Evolutionary conservation across 2,797 vertebrate genomes (phyloP).

Genomic region (Etheostoma perlongum): DNA sequence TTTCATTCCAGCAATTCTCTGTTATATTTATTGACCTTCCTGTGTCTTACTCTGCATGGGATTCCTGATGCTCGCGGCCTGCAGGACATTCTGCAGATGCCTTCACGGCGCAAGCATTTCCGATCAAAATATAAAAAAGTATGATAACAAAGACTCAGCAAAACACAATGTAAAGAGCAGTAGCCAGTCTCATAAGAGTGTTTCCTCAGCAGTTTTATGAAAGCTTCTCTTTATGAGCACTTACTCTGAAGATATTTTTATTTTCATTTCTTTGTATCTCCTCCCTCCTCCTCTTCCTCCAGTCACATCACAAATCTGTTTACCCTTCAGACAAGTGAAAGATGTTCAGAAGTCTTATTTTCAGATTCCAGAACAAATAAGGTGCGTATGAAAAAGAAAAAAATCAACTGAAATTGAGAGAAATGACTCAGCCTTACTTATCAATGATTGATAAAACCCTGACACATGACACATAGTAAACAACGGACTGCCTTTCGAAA

Average conservation of each 20-base stretch:
- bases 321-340: conserved; percentile 51
- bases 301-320: conserved; percentile 55
- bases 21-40: conserved; percentile 14
- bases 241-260: conserved; percentile 6
- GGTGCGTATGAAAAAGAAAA: conserved; percentile 31
- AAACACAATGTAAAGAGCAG: conserved; percentile 12
- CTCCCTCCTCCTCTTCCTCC: conserved; percentile 12
- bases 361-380: conserved; percentile 69
- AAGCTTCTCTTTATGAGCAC: conserved; percentile 40
- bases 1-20: conserved; percentile 17
- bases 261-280: conserved; percentile 58
- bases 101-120: conserved; percentile 5
- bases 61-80: neutral
- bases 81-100: conserved; percentile 51
- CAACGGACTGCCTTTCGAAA: conserved; percentile 44
- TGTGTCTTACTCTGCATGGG: neutral
- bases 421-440: conserved; percentile 32
- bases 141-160: neutral
- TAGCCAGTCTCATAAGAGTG: conserved; percentile 26
- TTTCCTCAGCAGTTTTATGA: conserved; percentile 45
- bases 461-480: conserved; percentile 43
- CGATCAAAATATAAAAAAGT: conserved; percentile 2
- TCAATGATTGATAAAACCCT: conserved; percentile 67
- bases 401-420: neutral
- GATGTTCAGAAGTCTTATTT: conserved; percentile 57